Conservation (phyloP, 2,888 invertebrate genomes). For the Chaitophorus viminalis region DNA sequence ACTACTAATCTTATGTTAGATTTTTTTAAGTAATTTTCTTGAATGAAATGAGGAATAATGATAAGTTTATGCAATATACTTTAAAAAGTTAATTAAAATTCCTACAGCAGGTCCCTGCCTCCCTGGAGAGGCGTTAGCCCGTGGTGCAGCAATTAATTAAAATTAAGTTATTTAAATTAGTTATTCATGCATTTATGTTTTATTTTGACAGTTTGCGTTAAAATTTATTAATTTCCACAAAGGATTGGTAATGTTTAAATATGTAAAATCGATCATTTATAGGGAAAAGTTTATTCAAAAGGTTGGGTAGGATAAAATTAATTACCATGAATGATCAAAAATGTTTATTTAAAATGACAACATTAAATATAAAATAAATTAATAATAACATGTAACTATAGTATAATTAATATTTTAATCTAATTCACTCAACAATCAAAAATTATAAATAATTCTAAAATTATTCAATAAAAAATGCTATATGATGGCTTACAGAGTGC, state of each 20-base stretch:
- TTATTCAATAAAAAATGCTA: not conserved
- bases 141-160: no score
- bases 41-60: no score
- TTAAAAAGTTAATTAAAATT: no score
- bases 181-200: no score
- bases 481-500: not conserved
- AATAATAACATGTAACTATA: not conserved
- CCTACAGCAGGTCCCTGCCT: no score
- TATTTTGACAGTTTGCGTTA: no score
- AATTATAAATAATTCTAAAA: constrained; percentile 6
- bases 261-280: not conserved
- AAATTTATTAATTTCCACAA: no score
- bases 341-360: constrained; percentile 40
- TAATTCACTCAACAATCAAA: not conserved
- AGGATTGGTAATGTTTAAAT: not conserved
- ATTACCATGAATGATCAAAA: not conserved
- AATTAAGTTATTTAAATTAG: no score
- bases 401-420: not conserved
- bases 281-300: not conserved
- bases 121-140: no score
- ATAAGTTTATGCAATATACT: no score
- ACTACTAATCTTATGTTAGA: no score
- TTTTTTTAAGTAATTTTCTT: no score
- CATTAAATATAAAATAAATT: constrained; percentile 24
- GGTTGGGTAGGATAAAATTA: not conserved